These are phyloP conservation scores for Adelges cooleyi DNA, from an alignment of 1,140 invertebrate species.

Conservation along the genomic window DNA sequence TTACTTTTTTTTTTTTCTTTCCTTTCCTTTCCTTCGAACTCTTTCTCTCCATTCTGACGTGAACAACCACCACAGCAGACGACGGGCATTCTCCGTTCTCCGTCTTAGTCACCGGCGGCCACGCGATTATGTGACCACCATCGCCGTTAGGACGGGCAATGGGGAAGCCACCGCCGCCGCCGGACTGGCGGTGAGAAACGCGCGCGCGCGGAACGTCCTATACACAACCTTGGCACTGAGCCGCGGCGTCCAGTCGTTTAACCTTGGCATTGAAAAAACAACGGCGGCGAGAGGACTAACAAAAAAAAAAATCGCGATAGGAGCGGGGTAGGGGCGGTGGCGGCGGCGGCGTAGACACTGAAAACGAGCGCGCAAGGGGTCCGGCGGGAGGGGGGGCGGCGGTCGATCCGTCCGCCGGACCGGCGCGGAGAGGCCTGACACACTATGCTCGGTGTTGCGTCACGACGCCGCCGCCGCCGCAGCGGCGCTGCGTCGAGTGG, in stretches of 20 bases:
- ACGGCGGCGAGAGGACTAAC: not conserved
- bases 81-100: no score
- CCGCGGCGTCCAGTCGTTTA: conserved; percentile 20
- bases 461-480: conserved; percentile 1
- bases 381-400: conserved; percentile 33
- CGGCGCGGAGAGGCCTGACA: conserved; percentile 34
- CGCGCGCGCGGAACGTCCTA: conserved; percentile 35
- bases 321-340: not conserved
- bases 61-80: no score
- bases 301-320: not conserved
- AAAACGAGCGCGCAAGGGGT: not conserved
- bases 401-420: conserved; percentile 37
- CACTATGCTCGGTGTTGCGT: conserved; percentile 27
- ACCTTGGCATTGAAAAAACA: conserved; percentile 32
- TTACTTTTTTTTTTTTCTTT: no score
- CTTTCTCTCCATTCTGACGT: no score
- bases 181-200: not conserved
- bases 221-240: conserved; percentile 17
- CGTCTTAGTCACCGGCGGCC: no score
- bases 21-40: no score
- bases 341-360: not conserved
- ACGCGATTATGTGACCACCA: no score
- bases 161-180: not conserved
- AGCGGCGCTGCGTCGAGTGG: not conserved
- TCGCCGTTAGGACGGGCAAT: not conserved